phyloP scores from a whole-genome alignment of 1,140 invertebrate species.

The Drosophila ironensis region DNA sequence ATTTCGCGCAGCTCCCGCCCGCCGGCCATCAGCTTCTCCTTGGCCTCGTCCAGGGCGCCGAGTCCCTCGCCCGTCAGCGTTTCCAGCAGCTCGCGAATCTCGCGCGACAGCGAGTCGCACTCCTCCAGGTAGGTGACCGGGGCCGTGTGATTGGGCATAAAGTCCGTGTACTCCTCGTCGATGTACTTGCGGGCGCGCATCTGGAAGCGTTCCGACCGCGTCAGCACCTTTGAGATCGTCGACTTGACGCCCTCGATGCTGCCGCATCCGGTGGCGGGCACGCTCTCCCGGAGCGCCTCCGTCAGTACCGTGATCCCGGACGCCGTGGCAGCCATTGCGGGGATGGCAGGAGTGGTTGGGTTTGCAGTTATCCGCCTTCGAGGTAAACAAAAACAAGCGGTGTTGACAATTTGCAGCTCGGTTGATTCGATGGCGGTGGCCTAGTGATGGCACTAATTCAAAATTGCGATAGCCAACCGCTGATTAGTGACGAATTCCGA shows the following conservation, averaged over 20 bases:
- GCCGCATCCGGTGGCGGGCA: neutral
- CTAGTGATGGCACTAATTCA: too few relatives aligned
- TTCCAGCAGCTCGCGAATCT: constrained; percentile 57
- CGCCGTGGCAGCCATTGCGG: constrained; percentile 7
- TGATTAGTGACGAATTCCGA: too few relatives aligned
- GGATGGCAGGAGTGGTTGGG: too few relatives aligned
- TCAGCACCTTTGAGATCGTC: constrained; percentile 58
- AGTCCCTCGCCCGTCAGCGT: constrained; percentile 53
- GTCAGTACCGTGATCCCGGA: constrained; percentile 13
- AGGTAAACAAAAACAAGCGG: too few relatives aligned
- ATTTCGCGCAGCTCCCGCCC: constrained; percentile 57
- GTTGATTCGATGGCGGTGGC: too few relatives aligned
- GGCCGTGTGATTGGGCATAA: constrained; percentile 69
- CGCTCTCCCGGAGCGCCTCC: constrained; percentile 20
- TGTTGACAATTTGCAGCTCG: too few relatives aligned
- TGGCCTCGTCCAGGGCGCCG: constrained; percentile 43
- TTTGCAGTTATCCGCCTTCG: too few relatives aligned
- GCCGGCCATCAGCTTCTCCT: constrained; percentile 45
- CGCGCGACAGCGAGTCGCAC: constrained; percentile 39
- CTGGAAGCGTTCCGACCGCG: constrained; percentile 67
- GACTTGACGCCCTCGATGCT: constrained; percentile 59
- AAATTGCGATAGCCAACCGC: too few relatives aligned
- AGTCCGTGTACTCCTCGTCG: constrained; percentile 73
- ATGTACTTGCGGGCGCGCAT: constrained; percentile 64
- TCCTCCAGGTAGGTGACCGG: constrained; percentile 70